These are phyloP conservation scores for Pseudorasbora parva DNA, from an alignment of 2,113 vertebrate species.

Conservation along the genomic window DNA sequence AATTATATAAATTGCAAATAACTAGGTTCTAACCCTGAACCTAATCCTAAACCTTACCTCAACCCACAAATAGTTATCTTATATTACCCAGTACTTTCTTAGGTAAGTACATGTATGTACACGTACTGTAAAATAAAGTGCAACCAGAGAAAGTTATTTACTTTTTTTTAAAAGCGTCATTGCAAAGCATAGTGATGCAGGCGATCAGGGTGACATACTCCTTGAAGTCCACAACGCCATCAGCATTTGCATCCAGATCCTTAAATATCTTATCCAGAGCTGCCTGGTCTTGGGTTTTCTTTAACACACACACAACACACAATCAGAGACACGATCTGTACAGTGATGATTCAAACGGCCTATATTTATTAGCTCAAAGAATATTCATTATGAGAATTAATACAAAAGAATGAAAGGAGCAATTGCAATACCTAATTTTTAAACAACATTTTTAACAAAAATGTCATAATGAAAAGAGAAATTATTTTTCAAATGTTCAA, in stretches of 20 bases:
- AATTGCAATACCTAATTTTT: neutral
- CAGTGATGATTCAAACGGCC: neutral
- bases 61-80: too few species aligned
- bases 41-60: too few species aligned
- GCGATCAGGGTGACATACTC: constrained; percentile 70
- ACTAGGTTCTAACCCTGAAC: too few species aligned
- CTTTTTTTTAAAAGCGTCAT: constrained; percentile 55
- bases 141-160: neutral
- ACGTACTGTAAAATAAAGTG: too few species aligned
- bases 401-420: neutral
- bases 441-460: neutral
- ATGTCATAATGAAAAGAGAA: neutral
- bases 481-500: neutral
- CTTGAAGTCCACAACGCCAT: constrained; percentile 72
- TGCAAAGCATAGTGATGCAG: constrained; percentile 66
- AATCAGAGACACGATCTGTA: neutral
- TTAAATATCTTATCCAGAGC: constrained; percentile 68
- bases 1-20: too few species aligned
- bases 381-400: neutral
- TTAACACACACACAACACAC: neutral
- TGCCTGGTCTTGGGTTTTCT: constrained; percentile 62
- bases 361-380: neutral
- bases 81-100: too few species aligned
- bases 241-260: constrained; percentile 67
- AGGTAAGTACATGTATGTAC: too few species aligned